Base-by-base conservation (phyloP, 2,797 vertebrate genomes). In the Lutjanus argentimaculatus region DNA sequence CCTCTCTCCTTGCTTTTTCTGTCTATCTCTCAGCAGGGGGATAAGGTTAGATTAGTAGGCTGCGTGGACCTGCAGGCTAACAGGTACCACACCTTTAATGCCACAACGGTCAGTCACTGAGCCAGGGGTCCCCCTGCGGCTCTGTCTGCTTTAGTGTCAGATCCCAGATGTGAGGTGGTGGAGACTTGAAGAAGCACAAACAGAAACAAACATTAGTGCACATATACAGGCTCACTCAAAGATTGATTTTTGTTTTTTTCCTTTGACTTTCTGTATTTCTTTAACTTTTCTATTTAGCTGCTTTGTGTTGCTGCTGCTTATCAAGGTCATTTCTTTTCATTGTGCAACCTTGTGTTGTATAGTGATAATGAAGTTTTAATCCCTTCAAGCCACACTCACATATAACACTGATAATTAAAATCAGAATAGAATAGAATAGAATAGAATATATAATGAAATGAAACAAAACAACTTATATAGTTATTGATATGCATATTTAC, bases 11-110 rank as follows among this genome's bases (percentile, higher is more conserved):
- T 59, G 74, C 79, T 69, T 79, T 88, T 82, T 59, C 57, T 83
- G 68, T 75, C 88, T 88, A n/a, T 85, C 83, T 91, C 92, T 79
- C 90, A 85, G 90, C 90, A 89, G 88, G 92, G 80, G 89, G 79
- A 92, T 92, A 94, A 93, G 94, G 92, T 95, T 77, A 90, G 89
- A 94, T 95, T 94, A 95, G 91, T 86, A 95, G 92, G 89, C 88
- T 79, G 43, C 74, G 43, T 86, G 91, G 79, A 91, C 86, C 95
- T 90, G 80, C 88, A 74, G 90, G 90, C 80, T 91, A 88, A 81
- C 88, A 72, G 88, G 91, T 92, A 93, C 85, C 92, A 88, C 91
- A 92, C 95, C 92, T 93, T 93, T 92, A 93, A 92, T 95, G 92
- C 93, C 94, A 95, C 92, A 75, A 66, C 92, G 94, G 95, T 96